Conservation (phyloP, 2,113 vertebrate species). For the Tetrax tetrax region DNA sequence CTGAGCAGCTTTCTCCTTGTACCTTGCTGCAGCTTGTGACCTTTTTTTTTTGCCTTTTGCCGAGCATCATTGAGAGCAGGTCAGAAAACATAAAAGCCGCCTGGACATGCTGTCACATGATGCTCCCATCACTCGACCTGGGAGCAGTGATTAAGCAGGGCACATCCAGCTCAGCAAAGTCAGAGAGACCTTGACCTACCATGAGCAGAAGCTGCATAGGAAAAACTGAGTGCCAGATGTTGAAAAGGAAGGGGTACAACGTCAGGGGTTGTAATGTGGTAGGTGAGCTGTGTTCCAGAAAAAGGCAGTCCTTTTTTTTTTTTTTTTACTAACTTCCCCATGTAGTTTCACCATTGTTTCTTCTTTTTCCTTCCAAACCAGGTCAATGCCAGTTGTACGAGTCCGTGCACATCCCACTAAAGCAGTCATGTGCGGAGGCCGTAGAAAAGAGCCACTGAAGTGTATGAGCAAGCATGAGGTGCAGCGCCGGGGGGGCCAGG, state of each 20-base stretch:
- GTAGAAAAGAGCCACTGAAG: neutral
- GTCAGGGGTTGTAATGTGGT: neutral
- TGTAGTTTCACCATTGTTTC: neutral
- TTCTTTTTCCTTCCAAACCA: neutral
- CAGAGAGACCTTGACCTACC: neutral
- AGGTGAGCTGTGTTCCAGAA: neutral
- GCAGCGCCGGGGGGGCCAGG: accelerated
- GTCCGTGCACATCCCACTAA: neutral
- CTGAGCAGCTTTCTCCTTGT: neutral
- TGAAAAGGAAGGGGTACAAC: neutral
- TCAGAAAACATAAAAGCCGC: neutral
- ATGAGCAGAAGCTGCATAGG: neutral
- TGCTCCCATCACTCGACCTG: too few species aligned
- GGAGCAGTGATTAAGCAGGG: neutral
- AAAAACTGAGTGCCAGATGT: neutral
- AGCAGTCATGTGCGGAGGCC: neutral
- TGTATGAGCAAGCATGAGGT: neutral
- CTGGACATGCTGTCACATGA: neutral
- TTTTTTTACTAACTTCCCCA: neutral
- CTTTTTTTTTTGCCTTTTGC: neutral
- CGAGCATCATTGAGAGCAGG: accelerated
- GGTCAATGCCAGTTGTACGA: neutral
- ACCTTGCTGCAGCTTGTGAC: neutral
- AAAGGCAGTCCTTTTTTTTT: neutral
- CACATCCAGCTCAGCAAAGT: neutral